phyloP scores from a whole-genome alignment of 2,113 vertebrate genomes.

The Piaya cayana region DNA sequence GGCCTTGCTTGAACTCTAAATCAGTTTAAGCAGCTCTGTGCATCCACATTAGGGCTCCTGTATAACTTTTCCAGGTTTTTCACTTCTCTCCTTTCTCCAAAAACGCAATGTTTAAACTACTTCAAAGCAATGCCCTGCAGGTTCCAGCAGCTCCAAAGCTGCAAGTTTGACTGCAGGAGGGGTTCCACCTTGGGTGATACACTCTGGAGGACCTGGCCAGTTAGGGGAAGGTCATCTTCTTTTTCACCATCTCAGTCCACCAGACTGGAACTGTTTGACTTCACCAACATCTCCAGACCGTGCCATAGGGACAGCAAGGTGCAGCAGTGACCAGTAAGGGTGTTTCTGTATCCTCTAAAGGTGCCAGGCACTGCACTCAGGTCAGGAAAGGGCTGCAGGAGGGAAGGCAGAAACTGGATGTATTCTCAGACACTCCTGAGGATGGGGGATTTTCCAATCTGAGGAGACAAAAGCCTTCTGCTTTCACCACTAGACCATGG shows the following conservation, averaged over 20 bases:
- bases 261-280: neutral
- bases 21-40: neutral
- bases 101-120: neutral
- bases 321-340: neutral
- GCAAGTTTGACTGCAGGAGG: neutral
- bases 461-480: slow-evolving; percentile 34
- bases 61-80: neutral
- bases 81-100: neutral
- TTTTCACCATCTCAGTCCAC: neutral
- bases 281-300: neutral
- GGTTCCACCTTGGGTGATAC: fast-evolving
- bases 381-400: neutral
- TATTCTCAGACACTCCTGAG: neutral
- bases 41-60: neutral
- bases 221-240: neutral
- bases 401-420: neutral
- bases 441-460: neutral
- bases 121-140: fast-evolving
- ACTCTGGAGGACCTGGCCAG: neutral
- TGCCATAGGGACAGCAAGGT: neutral
- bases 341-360: neutral
- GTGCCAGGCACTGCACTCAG: neutral
- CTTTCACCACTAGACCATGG: neutral
- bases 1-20: neutral
- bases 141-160: neutral